phyloP scores from a whole-genome alignment of 2,113 vertebrate species.

The Triplophysa dalaica region DNA sequence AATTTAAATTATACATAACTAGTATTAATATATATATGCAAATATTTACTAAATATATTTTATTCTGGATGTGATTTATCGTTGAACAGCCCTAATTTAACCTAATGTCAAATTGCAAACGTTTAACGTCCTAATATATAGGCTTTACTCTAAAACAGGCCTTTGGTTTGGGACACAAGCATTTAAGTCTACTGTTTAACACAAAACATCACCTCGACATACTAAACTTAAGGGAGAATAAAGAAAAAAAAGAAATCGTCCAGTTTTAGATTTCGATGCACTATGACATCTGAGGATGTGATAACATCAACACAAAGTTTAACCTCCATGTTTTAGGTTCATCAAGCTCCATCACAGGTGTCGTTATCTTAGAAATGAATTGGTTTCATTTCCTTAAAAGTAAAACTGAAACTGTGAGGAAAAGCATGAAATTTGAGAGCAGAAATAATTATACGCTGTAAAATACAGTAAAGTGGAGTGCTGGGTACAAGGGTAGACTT shows the following conservation, averaged over 20 bases:
- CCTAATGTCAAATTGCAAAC: too few species aligned
- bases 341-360: background rate
- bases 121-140: too few species aligned
- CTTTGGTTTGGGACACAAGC: too few species aligned
- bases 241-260: background rate
- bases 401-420: background rate
- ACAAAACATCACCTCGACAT: background rate
- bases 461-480: background rate
- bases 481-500: too few species aligned
- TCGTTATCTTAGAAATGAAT: constrained; percentile 1
- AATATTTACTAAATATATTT: too few species aligned
- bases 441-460: background rate
- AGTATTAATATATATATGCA: too few species aligned
- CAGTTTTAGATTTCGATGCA: background rate
- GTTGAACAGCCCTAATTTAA: too few species aligned
- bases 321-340: background rate
- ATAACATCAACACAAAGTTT: background rate
- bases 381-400: background rate
- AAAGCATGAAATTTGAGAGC: background rate
- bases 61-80: too few species aligned
- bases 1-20: too few species aligned
- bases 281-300: background rate
- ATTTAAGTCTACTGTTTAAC: too few species aligned
- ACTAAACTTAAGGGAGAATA: background rate
- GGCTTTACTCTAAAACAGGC: too few species aligned